Base-by-base conservation (phyloP, 2,113 vertebrate genomes). In the Cololabis saira region DNA sequence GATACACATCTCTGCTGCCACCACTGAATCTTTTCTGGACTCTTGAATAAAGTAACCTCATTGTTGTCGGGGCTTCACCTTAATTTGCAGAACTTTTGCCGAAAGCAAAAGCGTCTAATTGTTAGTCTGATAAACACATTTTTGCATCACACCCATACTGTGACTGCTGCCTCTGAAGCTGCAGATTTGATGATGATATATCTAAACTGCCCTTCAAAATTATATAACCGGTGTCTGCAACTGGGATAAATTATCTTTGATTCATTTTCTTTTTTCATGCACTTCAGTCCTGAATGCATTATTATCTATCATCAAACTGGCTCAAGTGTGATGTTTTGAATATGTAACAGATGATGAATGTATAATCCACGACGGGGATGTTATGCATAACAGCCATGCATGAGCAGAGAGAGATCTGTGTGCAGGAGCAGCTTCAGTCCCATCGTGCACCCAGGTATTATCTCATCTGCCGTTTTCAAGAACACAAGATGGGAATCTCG, bases 331-430 rank as follows among this genome's bases (percentile, higher is more conserved):
- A 79, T 84, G 75, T 68, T 86, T 72, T 86, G 80, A 87, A 90
- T 86, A 85, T 79, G 83, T 67, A 89, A 80, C 61, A 73, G 83
- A 78, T 81, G 84, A 86, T 89, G 80, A 86, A 89, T 89, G 78
- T 53, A 80, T 82, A 86, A 87, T 89, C 69, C 78, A 51, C 56
- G 33, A 16, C 21, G 60, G 47, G 74, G 68, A 78, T 74, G 68
- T 76, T 72, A 67, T 57, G 83, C 59, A 55, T 72, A 63, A 58
- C 43, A 18, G 74, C 55, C 33, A 44, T 60, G 55, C 67, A 68
- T 80, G 76, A 83, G 71, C 59, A 60, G 69, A 55, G 19, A 24
- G 44, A 55, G 74, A 7, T 30, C 70, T 71, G 78, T 30, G 56
- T 43, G 24, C 53, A 64, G 41, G 13, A 30, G 50, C 61, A 66